phyloP scores from a whole-genome alignment of 2,888 invertebrate species.

The Ochropacha duplaris region DNA sequence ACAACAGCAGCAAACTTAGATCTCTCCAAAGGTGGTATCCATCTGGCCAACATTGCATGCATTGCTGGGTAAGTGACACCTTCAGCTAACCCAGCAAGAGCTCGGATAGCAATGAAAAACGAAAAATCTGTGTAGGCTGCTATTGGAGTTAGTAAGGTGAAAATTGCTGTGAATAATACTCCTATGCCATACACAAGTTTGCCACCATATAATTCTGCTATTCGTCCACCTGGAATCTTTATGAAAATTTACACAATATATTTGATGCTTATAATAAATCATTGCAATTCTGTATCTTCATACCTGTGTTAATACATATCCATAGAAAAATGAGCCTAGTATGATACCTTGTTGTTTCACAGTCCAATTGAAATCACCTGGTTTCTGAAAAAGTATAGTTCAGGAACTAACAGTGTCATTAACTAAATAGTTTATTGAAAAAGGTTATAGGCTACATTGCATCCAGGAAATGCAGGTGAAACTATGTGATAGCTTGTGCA shows the following conservation, averaged over 20 bases:
- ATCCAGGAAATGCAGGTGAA: no score
- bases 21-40: conserved; percentile 96
- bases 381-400: conserved; percentile 73
- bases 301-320: conserved; percentile 91
- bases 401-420: no score
- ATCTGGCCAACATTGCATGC: conserved; percentile 95
- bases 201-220: conserved; percentile 94
- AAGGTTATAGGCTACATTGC: no score
- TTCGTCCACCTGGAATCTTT: conserved; percentile 87
- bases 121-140: conserved; percentile 87
- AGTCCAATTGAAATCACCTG: conserved; percentile 90
- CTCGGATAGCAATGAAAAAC: conserved; percentile 88
- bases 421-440: no score
- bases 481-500: no score
- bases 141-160: conserved; percentile 92
- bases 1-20: conserved; percentile 94
- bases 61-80: conserved; percentile 97
- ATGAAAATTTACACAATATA: conserved; percentile 14
- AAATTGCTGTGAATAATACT: conserved; percentile 90
- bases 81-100: conserved; percentile 93
- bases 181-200: conserved; percentile 93
- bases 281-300: neutral
- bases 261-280: no score
- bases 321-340: conserved; percentile 92
- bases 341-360: conserved; percentile 91